Evolutionary conservation across 2,113 vertebrate genomes (phyloP).

Genomic region (Solea solea): DNA sequence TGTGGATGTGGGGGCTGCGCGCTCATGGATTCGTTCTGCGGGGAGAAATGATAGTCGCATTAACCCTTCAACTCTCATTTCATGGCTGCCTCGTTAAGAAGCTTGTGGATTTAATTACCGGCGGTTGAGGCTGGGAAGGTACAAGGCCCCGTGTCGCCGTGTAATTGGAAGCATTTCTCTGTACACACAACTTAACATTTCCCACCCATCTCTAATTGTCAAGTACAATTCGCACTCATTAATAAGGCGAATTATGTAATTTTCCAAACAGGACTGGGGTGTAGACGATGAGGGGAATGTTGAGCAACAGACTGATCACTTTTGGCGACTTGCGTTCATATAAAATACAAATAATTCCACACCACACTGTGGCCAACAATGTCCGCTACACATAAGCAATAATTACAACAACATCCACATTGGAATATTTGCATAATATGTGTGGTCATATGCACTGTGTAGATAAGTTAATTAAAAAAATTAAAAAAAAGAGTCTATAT

Average conservation of each 20-base stretch:
- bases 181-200: slow-evolving; percentile 76
- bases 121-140: slow-evolving; percentile 69
- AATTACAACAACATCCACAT: slow-evolving; percentile 51
- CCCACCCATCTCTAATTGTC: slow-evolving; percentile 75
- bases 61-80: slow-evolving; percentile 80
- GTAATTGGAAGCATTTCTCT: slow-evolving; percentile 76
- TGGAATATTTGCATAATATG: too few relatives aligned
- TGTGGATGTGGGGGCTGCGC: slow-evolving; percentile 31
- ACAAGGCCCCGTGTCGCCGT: slow-evolving; percentile 72
- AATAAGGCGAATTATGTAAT: slow-evolving; percentile 76
- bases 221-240: slow-evolving; percentile 72
- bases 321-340: too few relatives aligned
- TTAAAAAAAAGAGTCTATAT: too few relatives aligned
- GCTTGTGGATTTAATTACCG: slow-evolving; percentile 77
- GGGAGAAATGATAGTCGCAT: slow-evolving; percentile 77
- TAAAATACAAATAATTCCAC: too few relatives aligned
- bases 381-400: slow-evolving; percentile 37
- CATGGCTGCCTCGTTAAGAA: slow-evolving; percentile 76
- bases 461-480: too few relatives aligned
- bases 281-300: slow-evolving; percentile 32
- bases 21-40: slow-evolving; percentile 69
- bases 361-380: not conserved
- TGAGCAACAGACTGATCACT: slow-evolving; percentile 16
- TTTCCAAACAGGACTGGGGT: slow-evolving; percentile 65
- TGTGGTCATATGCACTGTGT: too few relatives aligned